Percentiles rank a stretch among this genome's conserved stretches.
Evolutionary conservation across 2,888 invertebrate species (phyloP).

Genomic region (Sinelater perroti): DNA sequence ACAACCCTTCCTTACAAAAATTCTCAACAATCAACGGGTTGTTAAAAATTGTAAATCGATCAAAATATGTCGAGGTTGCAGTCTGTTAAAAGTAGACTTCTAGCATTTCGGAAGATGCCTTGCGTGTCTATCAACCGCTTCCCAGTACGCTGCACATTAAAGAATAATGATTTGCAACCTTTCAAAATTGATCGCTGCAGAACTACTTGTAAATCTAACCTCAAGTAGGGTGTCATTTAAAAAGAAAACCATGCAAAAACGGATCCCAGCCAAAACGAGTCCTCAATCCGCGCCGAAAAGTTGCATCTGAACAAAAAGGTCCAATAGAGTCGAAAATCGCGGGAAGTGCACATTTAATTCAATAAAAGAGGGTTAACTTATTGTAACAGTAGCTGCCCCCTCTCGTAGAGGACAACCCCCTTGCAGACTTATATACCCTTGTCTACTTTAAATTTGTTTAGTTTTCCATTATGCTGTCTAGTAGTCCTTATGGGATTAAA

Average conservation of each 20-base stretch:
- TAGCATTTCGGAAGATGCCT: no score
- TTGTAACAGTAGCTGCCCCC: constrained; percentile 58
- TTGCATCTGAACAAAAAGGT: constrained; percentile 37
- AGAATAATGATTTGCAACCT: no score
- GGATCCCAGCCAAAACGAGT: constrained; percentile 23
- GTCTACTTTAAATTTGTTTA: constrained; percentile 56
- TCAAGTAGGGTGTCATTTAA: constrained; percentile 52
- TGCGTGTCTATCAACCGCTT: no score
- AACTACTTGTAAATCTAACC: constrained; percentile 54
- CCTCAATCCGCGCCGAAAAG: constrained; percentile 46
- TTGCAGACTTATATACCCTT: constrained; percentile 54
- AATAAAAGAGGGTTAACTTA: constrained; percentile 58
- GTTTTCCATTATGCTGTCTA: constrained; percentile 53
- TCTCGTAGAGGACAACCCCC: constrained; percentile 57
- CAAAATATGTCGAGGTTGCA: constrained; percentile 34
- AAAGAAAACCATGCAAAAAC: constrained; percentile 59
- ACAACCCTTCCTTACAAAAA: constrained; percentile 37
- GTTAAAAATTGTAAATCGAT: constrained; percentile 30
- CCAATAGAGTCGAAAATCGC: constrained; percentile 51
- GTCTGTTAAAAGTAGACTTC: no score
- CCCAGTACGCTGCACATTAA: no score
- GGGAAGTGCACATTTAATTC: constrained; percentile 57
- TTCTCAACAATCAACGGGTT: constrained; percentile 32
- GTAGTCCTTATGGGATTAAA: constrained; percentile 44
- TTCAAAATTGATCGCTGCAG: constrained; percentile 30